Percentiles rank a stretch among this genome's conserved stretches.
phyloP scores from a whole-genome alignment of 2,888 invertebrate genomes.

The Archaeoteleia sp. region DNA sequence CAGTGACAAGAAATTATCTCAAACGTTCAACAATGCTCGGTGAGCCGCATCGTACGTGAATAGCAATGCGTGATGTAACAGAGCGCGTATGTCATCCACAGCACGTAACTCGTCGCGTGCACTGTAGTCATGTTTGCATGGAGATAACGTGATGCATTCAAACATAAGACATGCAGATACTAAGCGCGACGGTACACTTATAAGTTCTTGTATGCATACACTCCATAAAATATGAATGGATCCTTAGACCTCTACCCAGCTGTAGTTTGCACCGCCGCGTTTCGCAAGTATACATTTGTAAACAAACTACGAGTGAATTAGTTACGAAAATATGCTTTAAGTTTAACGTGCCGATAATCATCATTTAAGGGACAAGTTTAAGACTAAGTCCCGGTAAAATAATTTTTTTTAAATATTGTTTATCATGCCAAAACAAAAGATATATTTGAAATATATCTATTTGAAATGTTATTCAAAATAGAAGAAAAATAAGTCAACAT shows the following conservation, averaged over 20 bases:
- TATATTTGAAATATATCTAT: too few relatives aligned
- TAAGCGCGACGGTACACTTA: slow-evolving; percentile 35
- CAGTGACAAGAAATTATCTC: slow-evolving; percentile 26
- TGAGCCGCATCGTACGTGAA: slow-evolving; percentile 19
- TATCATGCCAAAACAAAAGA: too few relatives aligned
- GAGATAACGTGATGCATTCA: slow-evolving; percentile 43
- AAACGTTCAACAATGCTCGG: slow-evolving; percentile 23
- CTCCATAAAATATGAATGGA: slow-evolving; percentile 43
- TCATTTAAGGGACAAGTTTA: too few relatives aligned
- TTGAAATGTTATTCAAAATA: too few relatives aligned
- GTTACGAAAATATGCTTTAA: slow-evolving; percentile 18
- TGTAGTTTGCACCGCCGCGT: slow-evolving; percentile 19
- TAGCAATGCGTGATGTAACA: slow-evolving; percentile 24
- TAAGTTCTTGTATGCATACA: slow-evolving; percentile 30
- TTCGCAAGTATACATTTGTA: slow-evolving; percentile 10
- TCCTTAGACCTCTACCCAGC: slow-evolving; percentile 18
- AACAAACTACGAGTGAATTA: slow-evolving; percentile 17
- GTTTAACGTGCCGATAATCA: too few relatives aligned
- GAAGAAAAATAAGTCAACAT: too few relatives aligned
- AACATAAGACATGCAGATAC: slow-evolving; percentile 9
- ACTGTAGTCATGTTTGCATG: slow-evolving; percentile 31
- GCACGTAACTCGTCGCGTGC: slow-evolving; percentile 41
- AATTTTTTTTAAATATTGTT: too few relatives aligned
- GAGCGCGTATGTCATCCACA: slow-evolving; percentile 22
- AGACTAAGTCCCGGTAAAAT: too few relatives aligned